Evolutionary conservation across 1,140 invertebrate species (phyloP).

Genomic region (Lordiphosa mommai): DNA sequence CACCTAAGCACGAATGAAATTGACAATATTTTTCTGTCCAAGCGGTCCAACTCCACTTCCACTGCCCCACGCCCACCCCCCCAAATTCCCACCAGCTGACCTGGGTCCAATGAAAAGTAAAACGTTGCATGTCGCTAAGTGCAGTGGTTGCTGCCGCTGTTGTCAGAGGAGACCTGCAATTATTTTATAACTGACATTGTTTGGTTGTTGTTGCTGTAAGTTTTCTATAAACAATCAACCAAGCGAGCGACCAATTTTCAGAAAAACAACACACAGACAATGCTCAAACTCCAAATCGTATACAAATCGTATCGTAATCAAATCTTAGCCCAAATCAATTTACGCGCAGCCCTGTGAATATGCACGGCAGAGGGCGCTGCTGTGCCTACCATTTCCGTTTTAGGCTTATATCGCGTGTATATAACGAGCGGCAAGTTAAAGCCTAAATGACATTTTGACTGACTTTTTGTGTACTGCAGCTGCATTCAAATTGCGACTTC

Average conservation of each 20-base stretch:
- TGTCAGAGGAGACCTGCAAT: slow-evolving; percentile 60
- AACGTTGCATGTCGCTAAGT: slow-evolving; percentile 73
- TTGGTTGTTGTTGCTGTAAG: slow-evolving; percentile 31
- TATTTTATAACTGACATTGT: slow-evolving; percentile 69
- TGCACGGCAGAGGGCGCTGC: no score
- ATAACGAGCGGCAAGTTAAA: no score
- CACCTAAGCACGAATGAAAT: slow-evolving; percentile 36
- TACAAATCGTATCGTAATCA: no score
- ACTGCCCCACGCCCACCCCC: background rate
- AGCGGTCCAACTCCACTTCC: slow-evolving; percentile 5
- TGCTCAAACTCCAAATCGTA: slow-evolving; percentile 58
- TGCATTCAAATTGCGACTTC: no score
- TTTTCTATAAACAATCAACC: slow-evolving; percentile 71
- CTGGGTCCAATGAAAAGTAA: slow-evolving; percentile 48
- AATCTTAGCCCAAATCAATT: slow-evolving; percentile 52
- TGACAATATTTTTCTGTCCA: slow-evolving; percentile 37
- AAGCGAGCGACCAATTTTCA: slow-evolving; percentile 65
- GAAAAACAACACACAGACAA: slow-evolving; percentile 20
- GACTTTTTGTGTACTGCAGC: no score
- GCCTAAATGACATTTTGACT: no score
- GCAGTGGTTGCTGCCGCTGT: slow-evolving; percentile 33
- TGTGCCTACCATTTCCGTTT: no score
- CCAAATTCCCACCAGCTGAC: slow-evolving; percentile 31
- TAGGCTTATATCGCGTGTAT: no score
- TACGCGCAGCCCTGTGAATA: slow-evolving; percentile 44